These are phyloP conservation scores for Rhynchophorus ferrugineus DNA, from an alignment of 1,140 invertebrate species.

Conservation along the genomic window DNA sequence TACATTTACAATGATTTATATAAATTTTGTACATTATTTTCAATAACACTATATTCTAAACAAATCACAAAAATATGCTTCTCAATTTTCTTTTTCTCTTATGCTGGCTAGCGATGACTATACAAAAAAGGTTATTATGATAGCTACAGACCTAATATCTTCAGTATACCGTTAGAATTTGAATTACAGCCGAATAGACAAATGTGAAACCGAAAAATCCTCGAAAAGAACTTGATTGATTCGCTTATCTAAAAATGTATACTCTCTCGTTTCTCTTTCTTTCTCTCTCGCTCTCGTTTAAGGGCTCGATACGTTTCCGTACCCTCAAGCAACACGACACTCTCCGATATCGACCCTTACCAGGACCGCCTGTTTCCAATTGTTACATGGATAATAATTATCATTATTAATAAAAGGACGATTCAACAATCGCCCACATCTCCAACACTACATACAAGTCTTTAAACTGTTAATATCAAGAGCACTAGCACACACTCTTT, in stretches of 20 bases:
- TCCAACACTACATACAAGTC: conserved; percentile 23
- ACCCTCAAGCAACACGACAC: too few relatives aligned
- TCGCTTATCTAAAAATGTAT: too few relatives aligned
- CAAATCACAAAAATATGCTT: conserved; percentile 43
- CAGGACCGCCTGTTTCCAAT: too few relatives aligned
- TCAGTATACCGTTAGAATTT: conserved; percentile 10
- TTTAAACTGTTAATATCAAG: conserved; percentile 19
- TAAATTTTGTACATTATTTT: conserved; percentile 44
- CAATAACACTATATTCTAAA: conserved; percentile 37
- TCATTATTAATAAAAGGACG: too few relatives aligned
- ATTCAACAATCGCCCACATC: too few relatives aligned
- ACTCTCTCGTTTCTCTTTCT: too few relatives aligned
- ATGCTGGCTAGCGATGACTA: conserved; percentile 12
- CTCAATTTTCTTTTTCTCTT: conserved; percentile 18
- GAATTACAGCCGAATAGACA: conserved; percentile 16
- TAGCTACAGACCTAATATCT: conserved; percentile 11
- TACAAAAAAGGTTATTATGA: conserved; percentile 10
- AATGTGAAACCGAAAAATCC: too few relatives aligned
- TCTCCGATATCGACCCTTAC: too few relatives aligned
- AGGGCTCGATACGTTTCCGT: too few relatives aligned
- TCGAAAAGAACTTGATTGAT: too few relatives aligned
- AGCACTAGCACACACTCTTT: conserved; percentile 34
- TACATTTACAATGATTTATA: conserved; percentile 41
- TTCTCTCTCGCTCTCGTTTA: too few relatives aligned
- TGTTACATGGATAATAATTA: too few relatives aligned